Evolutionary conservation across 1,140 invertebrate species (phyloP).

Genomic region (Anoplolepis gracilipes): DNA sequence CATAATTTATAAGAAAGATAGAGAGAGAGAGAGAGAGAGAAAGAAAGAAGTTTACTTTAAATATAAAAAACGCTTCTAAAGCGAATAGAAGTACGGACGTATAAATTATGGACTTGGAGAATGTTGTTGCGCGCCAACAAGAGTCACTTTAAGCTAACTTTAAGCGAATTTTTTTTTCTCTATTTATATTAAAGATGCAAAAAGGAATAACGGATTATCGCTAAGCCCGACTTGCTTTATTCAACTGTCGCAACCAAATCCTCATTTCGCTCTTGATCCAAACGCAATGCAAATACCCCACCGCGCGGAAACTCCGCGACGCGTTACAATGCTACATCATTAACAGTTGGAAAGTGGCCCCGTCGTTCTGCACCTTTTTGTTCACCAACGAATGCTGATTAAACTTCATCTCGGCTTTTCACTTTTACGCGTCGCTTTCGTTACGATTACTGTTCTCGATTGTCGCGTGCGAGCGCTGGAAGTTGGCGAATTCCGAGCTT

Average conservation of each 20-base stretch:
- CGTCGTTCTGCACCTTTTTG: slow-evolving; percentile 22
- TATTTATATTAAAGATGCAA: background rate
- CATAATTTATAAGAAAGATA: background rate
- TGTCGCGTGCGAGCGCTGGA: background rate
- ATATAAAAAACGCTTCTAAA: background rate
- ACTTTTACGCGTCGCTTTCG: slow-evolving; percentile 30
- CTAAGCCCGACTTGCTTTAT: background rate
- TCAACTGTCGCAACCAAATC: background rate
- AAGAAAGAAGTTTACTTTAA: background rate
- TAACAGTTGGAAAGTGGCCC: slow-evolving; percentile 50
- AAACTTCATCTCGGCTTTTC: slow-evolving; percentile 30
- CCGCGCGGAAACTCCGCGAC: slow-evolving; percentile 1
- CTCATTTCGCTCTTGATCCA: background rate
- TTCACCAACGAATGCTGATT: slow-evolving; percentile 21
- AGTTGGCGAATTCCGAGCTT: background rate
- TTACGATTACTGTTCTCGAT: slow-evolving; percentile 21
- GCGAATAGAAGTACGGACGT: background rate
- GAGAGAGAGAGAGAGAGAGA: no score
- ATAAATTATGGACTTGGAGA: slow-evolving; percentile 1
- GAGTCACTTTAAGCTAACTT: slow-evolving; percentile 9
- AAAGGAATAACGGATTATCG: background rate
- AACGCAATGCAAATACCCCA: slow-evolving; percentile 10
- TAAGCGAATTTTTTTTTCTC: slow-evolving; percentile 17
- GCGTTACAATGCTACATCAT: slow-evolving; percentile 46
- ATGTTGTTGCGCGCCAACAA: background rate